phyloP scores from a whole-genome alignment of 2,113 vertebrate genomes.

The Choloepus hoffmanni region DNA sequence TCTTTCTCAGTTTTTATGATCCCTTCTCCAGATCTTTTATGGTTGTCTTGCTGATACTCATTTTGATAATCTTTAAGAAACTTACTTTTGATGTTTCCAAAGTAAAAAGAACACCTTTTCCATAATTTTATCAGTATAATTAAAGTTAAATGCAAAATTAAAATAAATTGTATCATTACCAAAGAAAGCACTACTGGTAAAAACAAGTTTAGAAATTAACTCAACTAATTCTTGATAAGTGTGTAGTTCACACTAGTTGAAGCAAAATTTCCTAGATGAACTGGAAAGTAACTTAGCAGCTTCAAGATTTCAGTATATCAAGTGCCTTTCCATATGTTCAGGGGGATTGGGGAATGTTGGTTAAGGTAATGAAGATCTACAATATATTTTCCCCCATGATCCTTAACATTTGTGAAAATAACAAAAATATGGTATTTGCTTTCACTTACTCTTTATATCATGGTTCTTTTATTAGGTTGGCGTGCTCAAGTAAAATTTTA shows the following conservation, averaged over 20 bases:
- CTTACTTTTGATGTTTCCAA: background rate
- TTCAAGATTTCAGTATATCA: too few species aligned
- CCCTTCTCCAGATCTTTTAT: background rate
- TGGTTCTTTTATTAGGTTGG: background rate
- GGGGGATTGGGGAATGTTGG: accelerated
- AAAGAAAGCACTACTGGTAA: background rate
- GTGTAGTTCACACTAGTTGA: background rate
- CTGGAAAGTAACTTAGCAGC: background rate
- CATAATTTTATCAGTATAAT: background rate
- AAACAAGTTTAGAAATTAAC: background rate
- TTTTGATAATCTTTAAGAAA: background rate
- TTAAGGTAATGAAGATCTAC: too few species aligned
- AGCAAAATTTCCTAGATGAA: background rate
- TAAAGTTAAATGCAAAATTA: background rate
- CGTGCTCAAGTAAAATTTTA: background rate
- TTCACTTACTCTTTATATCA: background rate
- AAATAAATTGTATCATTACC: conserved; percentile 15
- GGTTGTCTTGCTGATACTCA: background rate
- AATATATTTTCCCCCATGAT: background rate
- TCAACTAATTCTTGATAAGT: background rate
- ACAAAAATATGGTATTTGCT: background rate
- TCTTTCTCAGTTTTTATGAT: background rate
- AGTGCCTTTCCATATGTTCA: accelerated
- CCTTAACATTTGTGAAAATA: background rate
- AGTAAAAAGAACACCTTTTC: background rate